These are phyloP conservation scores for Harpagoxenus sublaevis DNA, from an alignment of 2,888 invertebrate genomes.

Conservation along the genomic window DNA sequence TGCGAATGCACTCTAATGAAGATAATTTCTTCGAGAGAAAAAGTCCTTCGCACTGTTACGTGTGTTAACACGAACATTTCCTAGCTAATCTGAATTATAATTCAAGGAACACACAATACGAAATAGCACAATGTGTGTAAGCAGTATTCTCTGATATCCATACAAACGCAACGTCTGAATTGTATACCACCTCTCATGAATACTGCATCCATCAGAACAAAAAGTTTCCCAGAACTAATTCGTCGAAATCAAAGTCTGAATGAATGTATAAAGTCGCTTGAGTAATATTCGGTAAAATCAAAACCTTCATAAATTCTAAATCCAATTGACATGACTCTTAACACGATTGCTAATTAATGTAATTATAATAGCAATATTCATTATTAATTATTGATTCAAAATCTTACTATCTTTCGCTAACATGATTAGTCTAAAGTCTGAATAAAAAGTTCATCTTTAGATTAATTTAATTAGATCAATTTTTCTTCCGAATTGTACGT, in stretches of 20 bases:
- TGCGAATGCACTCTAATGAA: conserved; percentile 7
- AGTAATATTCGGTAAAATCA: not conserved
- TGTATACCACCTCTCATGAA: conserved; percentile 21
- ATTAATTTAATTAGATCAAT: not conserved
- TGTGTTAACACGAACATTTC: not conserved
- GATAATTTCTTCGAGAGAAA: conserved; percentile 12
- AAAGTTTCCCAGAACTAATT: conserved; percentile 30
- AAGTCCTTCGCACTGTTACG: not conserved
- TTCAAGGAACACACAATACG: conserved; percentile 15
- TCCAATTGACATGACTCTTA: not conserved
- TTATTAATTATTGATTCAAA: not conserved
- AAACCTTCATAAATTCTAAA: not conserved
- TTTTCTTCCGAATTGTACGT: not conserved
- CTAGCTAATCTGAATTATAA: conserved; percentile 6
- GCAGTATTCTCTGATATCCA: conserved; percentile 32
- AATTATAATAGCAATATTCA: not conserved
- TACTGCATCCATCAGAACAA: conserved; percentile 9
- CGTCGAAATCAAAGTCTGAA: not conserved
- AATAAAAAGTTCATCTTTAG: not conserved
- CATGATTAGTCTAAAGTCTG: no score
- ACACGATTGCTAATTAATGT: not conserved
- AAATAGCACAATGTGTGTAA: not conserved
- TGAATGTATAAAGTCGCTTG: not conserved
- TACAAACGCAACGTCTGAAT: conserved; percentile 19
- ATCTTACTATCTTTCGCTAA: not conserved